A percentile compares a stretch with the other conserved stretches of the same genome.
phyloP scores from a whole-genome alignment of 2,797 vertebrate genomes.

The Clarias pachynema region DNA sequence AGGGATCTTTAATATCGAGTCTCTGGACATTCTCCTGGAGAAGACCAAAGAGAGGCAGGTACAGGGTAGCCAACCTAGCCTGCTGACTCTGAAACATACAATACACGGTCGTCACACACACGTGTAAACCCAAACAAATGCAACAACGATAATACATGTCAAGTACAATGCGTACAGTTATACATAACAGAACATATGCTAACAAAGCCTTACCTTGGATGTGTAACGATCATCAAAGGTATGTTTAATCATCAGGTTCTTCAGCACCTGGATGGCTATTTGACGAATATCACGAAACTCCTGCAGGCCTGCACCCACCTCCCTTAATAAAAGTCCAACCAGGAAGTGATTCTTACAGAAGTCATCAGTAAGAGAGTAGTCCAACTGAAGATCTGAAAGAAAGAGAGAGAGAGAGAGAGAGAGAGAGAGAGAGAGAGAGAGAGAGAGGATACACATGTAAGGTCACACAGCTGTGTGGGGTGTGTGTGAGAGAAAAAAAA shows the following conservation, averaged over 20 bases:
- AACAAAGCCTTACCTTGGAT: constrained; percentile 78
- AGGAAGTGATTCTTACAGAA: constrained; percentile 98
- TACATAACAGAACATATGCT: not conserved
- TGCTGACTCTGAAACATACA: constrained; percentile 86
- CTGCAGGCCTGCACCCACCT: constrained; percentile 88
- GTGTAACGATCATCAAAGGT: constrained; percentile 92
- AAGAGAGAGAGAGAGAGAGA: not conserved
- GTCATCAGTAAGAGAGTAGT: constrained; percentile 94
- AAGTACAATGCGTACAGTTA: not conserved
- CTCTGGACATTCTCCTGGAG: constrained; percentile 94
- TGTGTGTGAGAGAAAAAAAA: constrained; percentile 4
- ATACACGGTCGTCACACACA: not conserved
- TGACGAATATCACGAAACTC: constrained; percentile 92
- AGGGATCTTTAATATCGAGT: constrained; percentile 90
- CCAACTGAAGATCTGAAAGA: constrained; percentile 88
- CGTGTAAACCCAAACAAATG: not conserved
- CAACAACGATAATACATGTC: not conserved
- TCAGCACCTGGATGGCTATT: constrained; percentile 90
- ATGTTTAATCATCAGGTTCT: constrained; percentile 96
- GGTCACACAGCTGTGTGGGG: constrained; percentile 55
- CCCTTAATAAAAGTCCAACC: constrained; percentile 90
- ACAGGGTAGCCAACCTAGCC: constrained; percentile 91
- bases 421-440: not conserved
- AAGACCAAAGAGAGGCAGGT: constrained; percentile 91
- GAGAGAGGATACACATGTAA: constrained; percentile 47